phyloP scores from a whole-genome alignment of 2,888 invertebrate genomes.

The Drosophila incognita region DNA sequence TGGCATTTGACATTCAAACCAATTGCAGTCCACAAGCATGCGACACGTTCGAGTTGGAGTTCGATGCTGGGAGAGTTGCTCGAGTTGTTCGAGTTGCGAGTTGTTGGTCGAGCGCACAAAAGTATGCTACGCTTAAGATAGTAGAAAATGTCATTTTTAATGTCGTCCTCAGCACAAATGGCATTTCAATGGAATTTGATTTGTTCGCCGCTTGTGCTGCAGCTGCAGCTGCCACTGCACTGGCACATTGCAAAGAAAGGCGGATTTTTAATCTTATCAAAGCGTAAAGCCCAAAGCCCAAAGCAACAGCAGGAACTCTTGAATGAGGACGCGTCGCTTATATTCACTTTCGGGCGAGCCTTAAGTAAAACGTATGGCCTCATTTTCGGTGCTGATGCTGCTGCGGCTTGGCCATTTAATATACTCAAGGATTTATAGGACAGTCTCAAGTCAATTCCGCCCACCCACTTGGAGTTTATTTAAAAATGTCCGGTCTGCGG shows the following conservation, averaged over 20 bases:
- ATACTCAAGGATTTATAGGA: conserved; percentile 64
- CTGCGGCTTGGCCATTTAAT: conserved; percentile 54
- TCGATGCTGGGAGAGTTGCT: neutral
- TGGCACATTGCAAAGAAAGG: conserved; percentile 15
- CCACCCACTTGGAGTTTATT: conserved; percentile 37
- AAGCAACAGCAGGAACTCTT: neutral
- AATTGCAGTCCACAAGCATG: conserved; percentile 3
- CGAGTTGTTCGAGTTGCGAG: conserved; percentile 7
- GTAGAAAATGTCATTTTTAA: conserved; percentile 35
- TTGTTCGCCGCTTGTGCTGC: conserved; percentile 49
- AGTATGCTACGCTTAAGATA: conserved; percentile 26
- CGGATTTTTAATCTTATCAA: conserved; percentile 51
- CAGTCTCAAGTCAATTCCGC: conserved; percentile 29
- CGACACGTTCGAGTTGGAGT: conserved; percentile 35
- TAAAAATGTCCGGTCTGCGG: conserved; percentile 38
- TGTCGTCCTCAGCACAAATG: conserved; percentile 45
- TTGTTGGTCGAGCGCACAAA: conserved; percentile 18
- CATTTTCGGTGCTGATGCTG: conserved; percentile 47
- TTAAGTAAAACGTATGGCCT: conserved; percentile 50
- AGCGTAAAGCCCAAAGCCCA: conserved; percentile 10
- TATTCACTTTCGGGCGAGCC: conserved; percentile 60
- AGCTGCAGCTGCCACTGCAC: conserved; percentile 27
- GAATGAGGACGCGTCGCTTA: conserved; percentile 21
- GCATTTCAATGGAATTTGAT: conserved; percentile 55
- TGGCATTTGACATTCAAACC: neutral